Percentiles rank a stretch among this genome's conserved stretches.
These are phyloP conservation scores for Terrapene triunguis DNA, from an alignment of 2,113 vertebrate genomes.

Conservation along the genomic window DNA sequence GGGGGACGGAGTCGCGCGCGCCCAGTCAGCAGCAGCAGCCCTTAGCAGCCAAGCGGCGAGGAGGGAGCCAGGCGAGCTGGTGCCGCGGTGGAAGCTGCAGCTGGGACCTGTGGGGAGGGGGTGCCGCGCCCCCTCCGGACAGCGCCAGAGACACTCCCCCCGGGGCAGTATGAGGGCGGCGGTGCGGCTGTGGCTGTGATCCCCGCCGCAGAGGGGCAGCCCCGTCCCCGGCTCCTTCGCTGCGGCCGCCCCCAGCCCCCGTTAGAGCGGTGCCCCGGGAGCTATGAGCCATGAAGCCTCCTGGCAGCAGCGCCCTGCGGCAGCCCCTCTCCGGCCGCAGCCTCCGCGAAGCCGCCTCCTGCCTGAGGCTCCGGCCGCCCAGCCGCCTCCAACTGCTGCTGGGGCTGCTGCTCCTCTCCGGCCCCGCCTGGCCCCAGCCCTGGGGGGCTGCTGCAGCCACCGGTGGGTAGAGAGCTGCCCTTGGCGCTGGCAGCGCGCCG, in stretches of 20 bases:
- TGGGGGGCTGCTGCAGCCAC: constrained; percentile 67
- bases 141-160: not conserved
- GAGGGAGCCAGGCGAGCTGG: constrained; percentile 30
- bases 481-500: not conserved
- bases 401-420: constrained; percentile 71
- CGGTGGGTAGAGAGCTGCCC: constrained; percentile 75
- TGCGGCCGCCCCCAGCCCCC: not conserved
- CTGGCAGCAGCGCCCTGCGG: constrained; percentile 77
- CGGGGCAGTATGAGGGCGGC: not conserved
- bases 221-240: not conserved
- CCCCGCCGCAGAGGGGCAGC: not conserved
- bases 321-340: constrained; percentile 57
- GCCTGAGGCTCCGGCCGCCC: constrained; percentile 29
- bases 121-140: not conserved
- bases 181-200: not conserved
- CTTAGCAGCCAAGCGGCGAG: not conserved
- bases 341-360: constrained; percentile 11
- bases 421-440: constrained; percentile 61
- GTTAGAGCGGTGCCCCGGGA: constrained; percentile 62
- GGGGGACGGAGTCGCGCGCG: constrained; percentile 33
- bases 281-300: constrained; percentile 86
- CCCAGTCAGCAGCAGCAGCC: not conserved
- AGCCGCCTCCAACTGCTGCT: constrained; percentile 63
- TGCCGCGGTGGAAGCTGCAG: not conserved
- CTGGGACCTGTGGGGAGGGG: not conserved